These are phyloP conservation scores for Maniola hyperantus DNA, from an alignment of 2,888 invertebrate genomes.

Conservation along the genomic window DNA sequence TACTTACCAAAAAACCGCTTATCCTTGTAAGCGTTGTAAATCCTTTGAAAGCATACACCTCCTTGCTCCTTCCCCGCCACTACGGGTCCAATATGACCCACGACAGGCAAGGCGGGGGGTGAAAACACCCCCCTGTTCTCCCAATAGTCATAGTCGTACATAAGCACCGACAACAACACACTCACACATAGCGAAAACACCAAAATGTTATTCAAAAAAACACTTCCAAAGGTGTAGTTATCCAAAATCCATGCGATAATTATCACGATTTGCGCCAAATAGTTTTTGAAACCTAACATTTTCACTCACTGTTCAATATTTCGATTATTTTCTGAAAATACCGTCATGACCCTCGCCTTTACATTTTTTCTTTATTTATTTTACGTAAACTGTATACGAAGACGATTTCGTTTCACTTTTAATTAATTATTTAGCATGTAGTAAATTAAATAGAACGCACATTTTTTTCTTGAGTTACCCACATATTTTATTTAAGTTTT, in stretches of 20 bases:
- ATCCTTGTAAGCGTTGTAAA: slow-evolving; percentile 67
- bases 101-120: slow-evolving; percentile 68
- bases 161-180: slow-evolving; percentile 55
- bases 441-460: not conserved
- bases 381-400: not conserved
- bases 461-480: not conserved
- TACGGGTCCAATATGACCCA: slow-evolving; percentile 70
- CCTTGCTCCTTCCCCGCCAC: slow-evolving; percentile 72
- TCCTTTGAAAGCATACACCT: slow-evolving; percentile 71
- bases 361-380: slow-evolving; percentile 3
- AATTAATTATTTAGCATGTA: not conserved
- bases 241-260: slow-evolving; percentile 56
- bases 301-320: slow-evolving; percentile 40
- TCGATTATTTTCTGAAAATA: slow-evolving; percentile 2
- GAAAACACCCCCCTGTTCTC: slow-evolving; percentile 63
- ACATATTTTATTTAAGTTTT: not conserved
- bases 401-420: not conserved
- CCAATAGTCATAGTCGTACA: slow-evolving; percentile 77
- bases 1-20: slow-evolving; percentile 65
- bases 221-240: slow-evolving; percentile 59
- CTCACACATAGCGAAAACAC: slow-evolving; percentile 48
- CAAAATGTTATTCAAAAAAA: slow-evolving; percentile 55
- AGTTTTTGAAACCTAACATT: slow-evolving; percentile 73
- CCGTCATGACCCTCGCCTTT: not conserved
- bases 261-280: slow-evolving; percentile 54